Base-by-base conservation (phyloP, 1,140 invertebrate species). In the Tigriopus japonicus region DNA sequence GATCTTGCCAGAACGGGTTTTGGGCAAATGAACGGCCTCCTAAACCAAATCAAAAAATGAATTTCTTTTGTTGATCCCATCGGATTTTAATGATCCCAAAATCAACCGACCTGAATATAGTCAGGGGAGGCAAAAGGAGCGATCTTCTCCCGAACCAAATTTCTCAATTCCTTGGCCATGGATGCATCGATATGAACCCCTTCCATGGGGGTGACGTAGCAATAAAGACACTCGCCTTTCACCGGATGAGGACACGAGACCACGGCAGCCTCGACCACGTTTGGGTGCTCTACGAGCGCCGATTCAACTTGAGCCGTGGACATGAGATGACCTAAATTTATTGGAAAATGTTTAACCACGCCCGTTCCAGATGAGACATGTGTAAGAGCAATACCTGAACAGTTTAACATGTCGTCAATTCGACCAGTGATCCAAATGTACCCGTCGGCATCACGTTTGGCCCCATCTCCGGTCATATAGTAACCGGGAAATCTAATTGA, bases 391-490 rank as follows among this genome's bases (percentile, higher is more conserved):
- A 35, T 35, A 35, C 28, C 28, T 1, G 90, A 95, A 0, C 98
- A 92, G 72, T 98, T 98, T 54, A 98, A 73, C 88, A 98, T 92
- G 68, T 98, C 94, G 71, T 98, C 94, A 14, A 97, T 86, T 54
- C 94, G 79, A 0, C 94, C 94, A 1, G 93, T 97, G 19, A 98
- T 84, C 91, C 92, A 98, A 15, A 94, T 73, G 71, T 95, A 96
- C 1, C 93, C 93, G 72, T 98, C 93, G 13, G 81, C 77, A 70
- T 98, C 94, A 60, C 91, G 74, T 67, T 80, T 79, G 0, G 88
- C 91, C 56, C 90, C 89, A 75, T 98, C 94, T 61, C 94, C 94
- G 53, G 93, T 97, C 69, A 86, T 92, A 70, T 98, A 98, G 73
- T 83, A 97, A 45, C 93, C 94, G 0, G 85, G 84, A 71, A 96